Base-by-base conservation (phyloP, 2,797 vertebrate genomes). In the Cephalopachus bancanus region DNA sequence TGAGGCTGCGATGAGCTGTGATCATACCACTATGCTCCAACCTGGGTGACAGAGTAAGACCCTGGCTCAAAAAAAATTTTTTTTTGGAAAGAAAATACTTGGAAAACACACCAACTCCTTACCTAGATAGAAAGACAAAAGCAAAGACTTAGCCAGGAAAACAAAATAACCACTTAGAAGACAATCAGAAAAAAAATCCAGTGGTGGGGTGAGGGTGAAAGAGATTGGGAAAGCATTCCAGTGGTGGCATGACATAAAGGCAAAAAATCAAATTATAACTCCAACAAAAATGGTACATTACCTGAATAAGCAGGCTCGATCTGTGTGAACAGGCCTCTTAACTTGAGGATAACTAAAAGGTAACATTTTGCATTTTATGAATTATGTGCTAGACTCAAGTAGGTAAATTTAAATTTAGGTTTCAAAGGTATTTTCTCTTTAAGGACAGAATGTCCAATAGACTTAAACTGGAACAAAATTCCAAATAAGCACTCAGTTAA, bases 341-440 rank as follows among this genome's bases (percentile, higher is more conserved):
- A 99, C 99, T 97, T 99, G 99, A 87, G 99, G 99, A 94, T 99
- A 99, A 98, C 99, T 99, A 97, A 26, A 97, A 98, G 81, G 97
- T 17, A 98, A 30, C n/a, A 98, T 83, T 96, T 76, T 85, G 16
- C 12, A 60, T 72, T 94, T 84, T 88, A 79, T 71, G 67, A 94
- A 86, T 79, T 86, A 80, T 33, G 22, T 92, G 44, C 30, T 81
- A 55, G 33, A 81, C 20, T 96, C 57, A 95, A 89, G 57, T 4
- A 89, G 74, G 75, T 30, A 17, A 87, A 95, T 16, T 95, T 86
- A 93, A 95, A 83, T 75, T 89, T 89, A 83, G 30, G 28, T 67
- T 92, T 96, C 64, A 76, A 95, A 55, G 7, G 4, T 88, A 60
- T 83, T 86, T 95, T 89, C 60, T 87, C 62, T 89, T 74, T 95